Evolutionary conservation across 2,888 invertebrate species (phyloP).

Genomic region (Choreutis nemorana): DNA sequence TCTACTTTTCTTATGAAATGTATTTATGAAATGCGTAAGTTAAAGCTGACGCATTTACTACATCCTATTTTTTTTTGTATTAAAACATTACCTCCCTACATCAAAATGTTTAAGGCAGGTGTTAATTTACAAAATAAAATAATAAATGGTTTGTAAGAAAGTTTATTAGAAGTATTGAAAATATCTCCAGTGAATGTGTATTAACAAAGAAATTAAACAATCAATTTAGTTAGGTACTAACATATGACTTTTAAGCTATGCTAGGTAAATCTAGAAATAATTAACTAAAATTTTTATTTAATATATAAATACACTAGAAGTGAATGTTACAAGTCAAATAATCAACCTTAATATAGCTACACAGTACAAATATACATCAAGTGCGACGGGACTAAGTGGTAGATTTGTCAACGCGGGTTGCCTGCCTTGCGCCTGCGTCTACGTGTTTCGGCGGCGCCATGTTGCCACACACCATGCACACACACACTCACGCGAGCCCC

Average conservation of each 20-base stretch:
- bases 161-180: conserved; percentile 62
- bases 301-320: conserved; percentile 63
- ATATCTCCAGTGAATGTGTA: conserved; percentile 61
- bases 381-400: conserved; percentile 34
- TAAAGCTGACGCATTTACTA: too few species aligned
- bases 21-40: too few species aligned
- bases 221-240: conserved; percentile 65
- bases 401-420: conserved; percentile 21
- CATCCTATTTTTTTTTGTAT: too few species aligned
- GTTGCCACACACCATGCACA: conserved; percentile 8
- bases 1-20: too few species aligned
- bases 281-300: conserved; percentile 61
- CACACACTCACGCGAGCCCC: conserved; percentile 6
- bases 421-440: neutral
- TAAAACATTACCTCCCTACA: conserved; percentile 5
- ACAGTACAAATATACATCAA: conserved; percentile 40
- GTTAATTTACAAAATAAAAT: too few species aligned
- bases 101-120: too few species aligned
- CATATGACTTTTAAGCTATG: conserved; percentile 57
- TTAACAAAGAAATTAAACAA: conserved; percentile 58
- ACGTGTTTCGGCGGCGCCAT: neutral
- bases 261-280: conserved; percentile 61
- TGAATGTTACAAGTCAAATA: conserved; percentile 47
- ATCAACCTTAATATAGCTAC: conserved; percentile 41
- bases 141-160: conserved; percentile 66